Conservation (phyloP, 2,888 invertebrate species). For the Volucella inanis region DNA sequence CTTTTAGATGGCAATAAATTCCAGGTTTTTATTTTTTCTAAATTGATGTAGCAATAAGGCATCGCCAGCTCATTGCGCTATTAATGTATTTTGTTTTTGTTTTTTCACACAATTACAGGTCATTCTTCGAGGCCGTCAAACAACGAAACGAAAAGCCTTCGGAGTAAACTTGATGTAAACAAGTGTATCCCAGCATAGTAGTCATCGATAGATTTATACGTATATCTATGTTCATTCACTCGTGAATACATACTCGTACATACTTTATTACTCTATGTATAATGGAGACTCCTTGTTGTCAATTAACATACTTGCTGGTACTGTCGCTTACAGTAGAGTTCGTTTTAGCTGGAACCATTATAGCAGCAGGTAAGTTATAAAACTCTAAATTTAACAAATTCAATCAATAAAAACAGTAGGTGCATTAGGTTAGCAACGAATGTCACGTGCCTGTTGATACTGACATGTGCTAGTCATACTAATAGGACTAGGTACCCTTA, state of each 20-base stretch:
- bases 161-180: constrained; percentile 53
- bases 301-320: constrained; percentile 59
- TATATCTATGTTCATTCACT: too few relatives aligned
- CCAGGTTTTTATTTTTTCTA: not conserved
- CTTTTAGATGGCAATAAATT: not conserved
- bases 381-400: constrained; percentile 25
- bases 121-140: constrained; percentile 24
- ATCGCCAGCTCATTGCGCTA: constrained; percentile 24
- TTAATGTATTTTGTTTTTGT: constrained; percentile 10
- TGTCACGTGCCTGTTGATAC: too few relatives aligned
- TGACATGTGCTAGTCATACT: constrained; percentile 50
- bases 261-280: constrained; percentile 17
- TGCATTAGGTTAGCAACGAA: too few relatives aligned
- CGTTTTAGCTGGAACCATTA: constrained; percentile 55
- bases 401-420: constrained; percentile 38
- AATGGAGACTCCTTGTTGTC: constrained; percentile 49
- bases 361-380: constrained; percentile 67
- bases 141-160: constrained; percentile 14
- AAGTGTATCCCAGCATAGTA: constrained; percentile 34
- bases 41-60: not conserved
- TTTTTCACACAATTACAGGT: constrained; percentile 47
- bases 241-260: not conserved
- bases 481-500: constrained; percentile 49
- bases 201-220: constrained; percentile 2
- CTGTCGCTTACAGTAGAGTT: constrained; percentile 22